phyloP scores from a whole-genome alignment of 2,113 vertebrate genomes.

The Mobula birostris region DNA sequence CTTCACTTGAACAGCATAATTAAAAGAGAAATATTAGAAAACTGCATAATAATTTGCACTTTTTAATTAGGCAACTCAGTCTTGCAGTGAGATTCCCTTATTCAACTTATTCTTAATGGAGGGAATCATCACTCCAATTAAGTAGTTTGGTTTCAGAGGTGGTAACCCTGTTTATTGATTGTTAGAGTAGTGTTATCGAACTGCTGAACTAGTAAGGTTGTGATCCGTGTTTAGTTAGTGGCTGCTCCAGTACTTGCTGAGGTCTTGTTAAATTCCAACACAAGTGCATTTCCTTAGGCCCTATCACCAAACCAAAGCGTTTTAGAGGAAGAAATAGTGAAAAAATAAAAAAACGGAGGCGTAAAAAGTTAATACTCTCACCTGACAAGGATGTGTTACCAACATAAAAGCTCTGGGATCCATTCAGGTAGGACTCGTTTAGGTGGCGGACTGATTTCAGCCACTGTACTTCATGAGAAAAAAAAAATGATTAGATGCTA shows the following conservation, averaged over 20 bases:
- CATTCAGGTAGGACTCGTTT: constrained; percentile 81
- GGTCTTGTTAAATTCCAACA: constrained; percentile 53
- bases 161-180: neutral
- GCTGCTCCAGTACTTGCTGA: constrained; percentile 61
- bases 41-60: neutral
- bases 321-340: constrained; percentile 91
- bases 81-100: neutral
- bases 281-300: constrained; percentile 56
- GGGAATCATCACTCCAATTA: neutral
- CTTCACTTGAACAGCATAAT: neutral
- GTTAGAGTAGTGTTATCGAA: neutral
- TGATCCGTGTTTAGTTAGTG: constrained; percentile 52
- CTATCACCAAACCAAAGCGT: constrained; percentile 69
- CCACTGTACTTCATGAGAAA: constrained; percentile 50
- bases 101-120: neutral
- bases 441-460: constrained; percentile 27
- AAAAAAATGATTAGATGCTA: constrained; percentile 48
- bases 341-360: constrained; percentile 93
- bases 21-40: neutral
- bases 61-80: neutral
- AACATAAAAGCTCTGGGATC: constrained; percentile 73
- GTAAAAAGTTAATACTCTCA: constrained; percentile 74
- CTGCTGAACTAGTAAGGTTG: constrained; percentile 43
- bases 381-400: constrained; percentile 66
- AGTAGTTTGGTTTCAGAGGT: neutral